Evolutionary conservation across 1,140 invertebrate genomes (phyloP).

Genomic region (Drosophila guanche): DNA sequence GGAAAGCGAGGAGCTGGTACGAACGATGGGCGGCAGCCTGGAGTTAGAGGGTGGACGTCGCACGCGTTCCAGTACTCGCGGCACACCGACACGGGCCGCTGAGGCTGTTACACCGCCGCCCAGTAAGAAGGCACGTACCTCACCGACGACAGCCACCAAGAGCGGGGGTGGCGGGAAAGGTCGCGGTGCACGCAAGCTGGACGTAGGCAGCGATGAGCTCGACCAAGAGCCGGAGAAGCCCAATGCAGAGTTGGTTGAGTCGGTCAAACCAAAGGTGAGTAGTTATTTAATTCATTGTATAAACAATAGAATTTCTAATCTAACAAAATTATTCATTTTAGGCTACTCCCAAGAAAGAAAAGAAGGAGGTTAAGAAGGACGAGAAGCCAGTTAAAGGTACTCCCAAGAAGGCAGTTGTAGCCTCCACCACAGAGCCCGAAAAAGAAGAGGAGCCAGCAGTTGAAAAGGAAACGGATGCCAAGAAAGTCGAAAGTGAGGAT

Average conservation of each 20-base stretch:
- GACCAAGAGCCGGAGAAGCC: constrained; percentile 48
- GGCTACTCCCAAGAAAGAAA: constrained; percentile 52
- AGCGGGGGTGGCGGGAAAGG: constrained; percentile 50
- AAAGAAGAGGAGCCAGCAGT: constrained; percentile 15
- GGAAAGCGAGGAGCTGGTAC: constrained; percentile 79
- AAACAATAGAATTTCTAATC: background rate
- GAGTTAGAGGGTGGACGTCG: constrained; percentile 74
- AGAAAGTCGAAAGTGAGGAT: constrained; percentile 41
- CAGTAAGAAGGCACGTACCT: constrained; percentile 75
- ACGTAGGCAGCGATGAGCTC: constrained; percentile 50
- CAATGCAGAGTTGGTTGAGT: constrained; percentile 17
- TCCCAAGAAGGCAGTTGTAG: background rate
- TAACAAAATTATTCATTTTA: constrained; percentile 14
- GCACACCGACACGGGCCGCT: constrained; percentile 64
- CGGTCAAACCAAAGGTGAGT: constrained; percentile 56
- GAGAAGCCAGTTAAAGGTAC: constrained; percentile 41
- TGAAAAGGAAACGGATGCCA: constrained; percentile 22
- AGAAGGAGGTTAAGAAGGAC: constrained; percentile 48
- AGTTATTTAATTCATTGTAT: background rate
- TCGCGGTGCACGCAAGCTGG: constrained; percentile 75
- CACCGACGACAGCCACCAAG: constrained; percentile 60
- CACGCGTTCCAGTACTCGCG: constrained; percentile 77
- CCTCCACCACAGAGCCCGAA: constrained; percentile 9
- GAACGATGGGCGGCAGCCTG: constrained; percentile 76
- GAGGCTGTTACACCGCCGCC: constrained; percentile 72